These are phyloP conservation scores for Oxyscelio sp. DNA, from an alignment of 2,888 invertebrate species.

Conservation along the genomic window DNA sequence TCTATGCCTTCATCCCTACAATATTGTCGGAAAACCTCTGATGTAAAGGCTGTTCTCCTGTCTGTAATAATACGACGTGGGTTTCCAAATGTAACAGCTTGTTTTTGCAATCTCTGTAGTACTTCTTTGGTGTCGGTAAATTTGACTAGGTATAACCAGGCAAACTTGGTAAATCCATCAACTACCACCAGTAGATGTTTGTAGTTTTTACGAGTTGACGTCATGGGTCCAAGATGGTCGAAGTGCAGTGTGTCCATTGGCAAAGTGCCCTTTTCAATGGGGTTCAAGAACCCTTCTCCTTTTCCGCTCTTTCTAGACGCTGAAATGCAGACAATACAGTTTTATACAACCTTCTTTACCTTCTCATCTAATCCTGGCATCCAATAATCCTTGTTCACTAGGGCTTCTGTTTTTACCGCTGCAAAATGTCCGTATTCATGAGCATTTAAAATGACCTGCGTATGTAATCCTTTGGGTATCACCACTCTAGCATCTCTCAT, in stretches of 20 bases:
- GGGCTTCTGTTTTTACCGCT: background rate
- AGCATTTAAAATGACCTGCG: too few species aligned
- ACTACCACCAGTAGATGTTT: constrained; percentile 20
- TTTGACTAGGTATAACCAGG: constrained; percentile 50
- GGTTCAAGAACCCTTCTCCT: background rate
- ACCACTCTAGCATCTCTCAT: too few species aligned
- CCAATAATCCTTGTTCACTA: background rate
- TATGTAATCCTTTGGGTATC: too few species aligned
- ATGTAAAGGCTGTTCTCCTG: constrained; percentile 71
- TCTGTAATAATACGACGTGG: constrained; percentile 52
- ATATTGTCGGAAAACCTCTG: constrained; percentile 28
- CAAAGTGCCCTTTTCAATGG: too few species aligned
- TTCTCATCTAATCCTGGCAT: background rate
- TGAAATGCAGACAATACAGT: background rate
- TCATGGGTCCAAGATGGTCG: constrained; percentile 8
- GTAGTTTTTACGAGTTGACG: background rate
- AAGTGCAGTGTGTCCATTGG: background rate
- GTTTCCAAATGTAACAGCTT: constrained; percentile 75
- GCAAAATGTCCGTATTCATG: too few species aligned
- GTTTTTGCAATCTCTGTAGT: constrained; percentile 70
- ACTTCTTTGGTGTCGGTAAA: constrained; percentile 76
- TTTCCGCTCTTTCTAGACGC: background rate
- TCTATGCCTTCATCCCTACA: constrained; percentile 29
- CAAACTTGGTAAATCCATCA: too few species aligned
- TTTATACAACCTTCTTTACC: too few species aligned